phyloP scores from a whole-genome alignment of 2,113 vertebrate species.

The Labeo catla region DNA sequence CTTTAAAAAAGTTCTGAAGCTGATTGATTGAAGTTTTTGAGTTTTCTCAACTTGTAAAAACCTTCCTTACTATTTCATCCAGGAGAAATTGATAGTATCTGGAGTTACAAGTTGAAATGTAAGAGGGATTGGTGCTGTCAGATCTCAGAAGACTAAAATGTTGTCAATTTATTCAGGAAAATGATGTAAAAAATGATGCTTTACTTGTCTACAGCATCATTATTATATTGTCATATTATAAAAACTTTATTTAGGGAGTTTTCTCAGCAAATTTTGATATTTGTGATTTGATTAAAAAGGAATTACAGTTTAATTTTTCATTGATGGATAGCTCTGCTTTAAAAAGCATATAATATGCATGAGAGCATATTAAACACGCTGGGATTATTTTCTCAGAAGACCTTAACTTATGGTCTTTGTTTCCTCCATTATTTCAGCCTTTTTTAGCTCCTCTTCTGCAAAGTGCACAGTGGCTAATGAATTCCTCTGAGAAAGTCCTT shows the following conservation, averaged over 20 bases:
- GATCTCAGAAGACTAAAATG: neutral
- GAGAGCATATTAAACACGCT: neutral
- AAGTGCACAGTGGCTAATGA: slow-evolving; percentile 10
- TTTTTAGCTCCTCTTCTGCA: neutral
- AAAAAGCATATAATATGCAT: neutral
- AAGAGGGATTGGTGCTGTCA: neutral
- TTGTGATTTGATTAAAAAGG: neutral
- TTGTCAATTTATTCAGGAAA: neutral
- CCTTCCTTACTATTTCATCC: neutral
- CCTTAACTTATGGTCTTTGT: neutral
- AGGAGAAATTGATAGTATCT: neutral
- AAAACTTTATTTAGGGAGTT: too few species aligned
- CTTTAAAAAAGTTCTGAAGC: neutral
- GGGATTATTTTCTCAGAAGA: slow-evolving; percentile 5
- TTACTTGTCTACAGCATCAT: neutral
- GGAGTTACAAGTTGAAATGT: neutral
- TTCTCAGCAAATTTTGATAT: neutral
- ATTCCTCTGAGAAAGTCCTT: slow-evolving; percentile 18
- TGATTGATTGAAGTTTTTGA: neutral
- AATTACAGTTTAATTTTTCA: neutral
- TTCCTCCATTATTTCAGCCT: neutral
- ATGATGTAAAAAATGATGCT: neutral
- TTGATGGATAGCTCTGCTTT: neutral
- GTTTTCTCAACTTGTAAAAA: neutral
- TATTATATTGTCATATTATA: neutral